Conservation (phyloP, 1,140 invertebrate genomes). For the Acyrthosiphon pisum region DNA sequence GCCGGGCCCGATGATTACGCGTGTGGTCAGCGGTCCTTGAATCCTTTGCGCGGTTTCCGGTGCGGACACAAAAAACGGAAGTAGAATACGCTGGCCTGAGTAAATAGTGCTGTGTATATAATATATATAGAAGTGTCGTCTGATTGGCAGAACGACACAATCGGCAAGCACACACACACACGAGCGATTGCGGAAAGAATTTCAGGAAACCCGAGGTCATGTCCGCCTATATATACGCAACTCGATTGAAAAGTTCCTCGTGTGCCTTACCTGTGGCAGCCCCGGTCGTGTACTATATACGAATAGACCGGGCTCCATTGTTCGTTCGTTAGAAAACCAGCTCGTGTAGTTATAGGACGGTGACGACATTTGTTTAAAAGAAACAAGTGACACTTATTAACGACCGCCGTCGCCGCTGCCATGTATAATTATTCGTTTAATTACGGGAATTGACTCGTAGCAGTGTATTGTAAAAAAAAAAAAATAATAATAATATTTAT, state of each 20-base stretch:
- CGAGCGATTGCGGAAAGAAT: constrained; percentile 35
- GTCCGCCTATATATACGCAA: not conserved
- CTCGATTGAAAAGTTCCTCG: constrained; percentile 26
- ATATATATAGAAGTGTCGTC: constrained; percentile 12
- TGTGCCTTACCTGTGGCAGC: constrained; percentile 33
- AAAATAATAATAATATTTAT: not conserved
- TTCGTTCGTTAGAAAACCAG: constrained; percentile 48
- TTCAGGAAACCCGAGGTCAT: constrained; percentile 44
- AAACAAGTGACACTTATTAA: constrained; percentile 57
- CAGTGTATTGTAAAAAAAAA: not conserved
- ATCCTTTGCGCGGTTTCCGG: constrained; percentile 55
- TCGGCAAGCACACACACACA: not conserved
- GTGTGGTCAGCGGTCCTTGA: constrained; percentile 56
- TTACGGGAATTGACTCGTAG: constrained; percentile 45
- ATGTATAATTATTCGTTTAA: constrained; percentile 34
- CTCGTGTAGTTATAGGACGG: not conserved
- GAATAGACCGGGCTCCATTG: not conserved
- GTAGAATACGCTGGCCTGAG: constrained; percentile 50
- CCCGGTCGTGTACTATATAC: not conserved
- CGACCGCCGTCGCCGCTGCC: not conserved
- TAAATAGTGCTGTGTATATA: not conserved
- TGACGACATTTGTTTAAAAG: constrained; percentile 41
- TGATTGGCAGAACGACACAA: constrained; percentile 55
- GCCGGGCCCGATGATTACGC: constrained; percentile 52
- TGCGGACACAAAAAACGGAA: constrained; percentile 56